These are phyloP conservation scores for Drosophila pseudoananassae DNA, from an alignment of 1,140 invertebrate genomes.

Conservation along the genomic window DNA sequence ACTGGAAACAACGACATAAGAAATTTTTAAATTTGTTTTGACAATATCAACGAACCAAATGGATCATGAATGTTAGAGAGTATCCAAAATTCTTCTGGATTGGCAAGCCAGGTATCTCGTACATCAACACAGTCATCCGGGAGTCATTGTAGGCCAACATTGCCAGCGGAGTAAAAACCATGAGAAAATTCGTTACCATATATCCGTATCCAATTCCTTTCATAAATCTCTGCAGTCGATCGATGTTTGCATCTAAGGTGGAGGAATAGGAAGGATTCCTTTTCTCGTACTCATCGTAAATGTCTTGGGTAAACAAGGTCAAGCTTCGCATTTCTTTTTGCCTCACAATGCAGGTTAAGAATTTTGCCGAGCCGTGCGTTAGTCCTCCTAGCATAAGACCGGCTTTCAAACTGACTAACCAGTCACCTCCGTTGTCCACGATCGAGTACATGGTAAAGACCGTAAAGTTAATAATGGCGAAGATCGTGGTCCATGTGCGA, in stretches of 20 bases:
- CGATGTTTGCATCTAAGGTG: constrained; percentile 35
- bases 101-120: constrained; percentile 49
- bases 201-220: constrained; percentile 46
- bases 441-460: constrained; percentile 41
- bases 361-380: constrained; percentile 25
- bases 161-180: constrained; percentile 27
- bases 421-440: constrained; percentile 27
- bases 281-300: constrained; percentile 49
- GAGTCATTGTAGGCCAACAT: constrained; percentile 43
- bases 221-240: constrained; percentile 30
- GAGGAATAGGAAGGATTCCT: not conserved
- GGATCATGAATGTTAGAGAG: constrained; percentile 41
- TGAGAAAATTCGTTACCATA: constrained; percentile 24
- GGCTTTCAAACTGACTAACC: constrained; percentile 43
- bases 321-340: constrained; percentile 31
- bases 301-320: not conserved
- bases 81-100: constrained; percentile 43
- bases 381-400: constrained; percentile 51
- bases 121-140: constrained; percentile 45
- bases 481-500: constrained; percentile 46
- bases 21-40: not conserved
- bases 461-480: constrained; percentile 23
- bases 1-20: not conserved
- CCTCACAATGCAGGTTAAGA: constrained; percentile 28
- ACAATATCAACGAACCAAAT: constrained; percentile 20